Evolutionary conservation across 2,113 vertebrate species (phyloP), one percentile per base, ranked within the genome.

Genomic region (Labrus mixtus): DNA sequence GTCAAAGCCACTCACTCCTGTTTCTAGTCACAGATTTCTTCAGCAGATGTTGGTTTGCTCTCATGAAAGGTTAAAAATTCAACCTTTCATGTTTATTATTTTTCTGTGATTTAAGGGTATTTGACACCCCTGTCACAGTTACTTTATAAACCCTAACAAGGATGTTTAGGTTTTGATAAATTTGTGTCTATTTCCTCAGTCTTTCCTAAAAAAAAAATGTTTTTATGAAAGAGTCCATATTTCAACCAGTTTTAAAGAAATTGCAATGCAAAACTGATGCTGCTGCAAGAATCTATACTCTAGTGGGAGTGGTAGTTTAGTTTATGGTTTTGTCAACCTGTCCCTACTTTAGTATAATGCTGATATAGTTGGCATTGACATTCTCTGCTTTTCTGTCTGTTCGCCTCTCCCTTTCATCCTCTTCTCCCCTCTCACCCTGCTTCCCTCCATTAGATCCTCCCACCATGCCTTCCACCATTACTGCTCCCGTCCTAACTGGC

Each of bases 381-480:
- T 95, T 97, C 93, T 98, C 86, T 97, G 94, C 95, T 95, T 96
- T 94, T 97, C 94, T 97, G 91, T 95, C 94, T 98, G 94, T 95
- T 93, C 95, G 95, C 94, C 93, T 95, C 95, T 82, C 83, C 77
- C 68, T 91, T 94, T 56, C 90, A 94, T 94, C 94, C 94, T 92
- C 94, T 93, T 88, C 93, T 95, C 95, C 88, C 80, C 64, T 73
- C 79, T 85, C 51, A 60, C 86, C 76, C 93, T 93, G 92, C 95
- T 90, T 80, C 81, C 95, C 91, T 95, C 95, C 96, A 97, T 97
- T 97, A 99, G 98, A 98, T 96, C 97, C 98, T 97, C 97, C 97
- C 95, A 95, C 97, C 95, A 96, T 96, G 92, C 95, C 95, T 93
- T 96, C 97, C 93, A 98, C 97, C 94, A 92, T 96, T 94, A 96